These are phyloP conservation scores for Ips typographus DNA, from an alignment of 1,140 invertebrate species.

Conservation along the genomic window DNA sequence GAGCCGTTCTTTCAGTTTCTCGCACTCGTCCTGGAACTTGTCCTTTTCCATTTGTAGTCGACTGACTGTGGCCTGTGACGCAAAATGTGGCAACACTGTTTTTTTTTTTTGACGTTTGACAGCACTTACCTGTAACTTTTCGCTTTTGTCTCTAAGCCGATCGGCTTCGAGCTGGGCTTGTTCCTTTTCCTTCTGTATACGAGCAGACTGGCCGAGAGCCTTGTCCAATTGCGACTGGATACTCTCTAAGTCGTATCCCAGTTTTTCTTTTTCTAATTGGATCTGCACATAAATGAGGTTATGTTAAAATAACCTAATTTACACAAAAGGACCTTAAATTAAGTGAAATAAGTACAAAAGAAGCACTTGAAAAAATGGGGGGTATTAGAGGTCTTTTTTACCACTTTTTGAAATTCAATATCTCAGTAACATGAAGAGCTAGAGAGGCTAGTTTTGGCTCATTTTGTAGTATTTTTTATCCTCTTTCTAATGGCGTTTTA, in stretches of 20 bases:
- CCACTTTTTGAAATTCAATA: too few species aligned
- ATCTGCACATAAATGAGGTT: constrained; percentile 56
- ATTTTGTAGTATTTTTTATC: too few species aligned
- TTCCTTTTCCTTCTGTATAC: constrained; percentile 88
- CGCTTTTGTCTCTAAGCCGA: constrained; percentile 82
- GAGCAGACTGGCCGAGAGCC: constrained; percentile 77
- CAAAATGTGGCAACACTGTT: not conserved
- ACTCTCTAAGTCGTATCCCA: constrained; percentile 85
- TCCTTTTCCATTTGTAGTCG: constrained; percentile 88
- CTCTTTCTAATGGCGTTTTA: too few species aligned
- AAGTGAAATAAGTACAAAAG: too few species aligned
- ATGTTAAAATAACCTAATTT: too few species aligned
- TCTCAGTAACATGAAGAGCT: too few species aligned
- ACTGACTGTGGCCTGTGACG: constrained; percentile 62
- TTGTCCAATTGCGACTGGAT: constrained; percentile 89
- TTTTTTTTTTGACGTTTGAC: not conserved
- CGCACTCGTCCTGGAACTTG: constrained; percentile 74
- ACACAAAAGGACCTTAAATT: too few species aligned
- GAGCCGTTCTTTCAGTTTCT: constrained; percentile 76
- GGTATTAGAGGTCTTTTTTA: too few species aligned
- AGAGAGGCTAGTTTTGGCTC: too few species aligned
- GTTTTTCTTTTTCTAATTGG: constrained; percentile 88
- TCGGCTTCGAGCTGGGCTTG: constrained; percentile 80
- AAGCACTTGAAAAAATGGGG: too few species aligned
- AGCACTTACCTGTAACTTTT: constrained; percentile 77